These are phyloP conservation scores for Calidris pugnax DNA, from an alignment of 2,113 vertebrate genomes.

Conservation along the genomic window DNA sequence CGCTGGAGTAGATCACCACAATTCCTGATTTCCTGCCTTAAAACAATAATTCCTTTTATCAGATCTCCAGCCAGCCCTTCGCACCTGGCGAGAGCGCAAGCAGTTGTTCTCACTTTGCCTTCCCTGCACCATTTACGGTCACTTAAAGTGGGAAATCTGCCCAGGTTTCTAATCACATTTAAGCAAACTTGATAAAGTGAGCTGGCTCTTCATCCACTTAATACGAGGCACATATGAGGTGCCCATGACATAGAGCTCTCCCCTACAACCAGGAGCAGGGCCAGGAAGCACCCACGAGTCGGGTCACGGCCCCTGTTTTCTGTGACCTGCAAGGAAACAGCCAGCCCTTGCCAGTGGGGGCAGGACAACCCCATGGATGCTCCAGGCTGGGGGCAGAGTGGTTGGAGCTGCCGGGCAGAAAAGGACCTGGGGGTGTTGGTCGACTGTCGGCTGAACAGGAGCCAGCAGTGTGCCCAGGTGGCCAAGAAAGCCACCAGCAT, in stretches of 20 bases:
- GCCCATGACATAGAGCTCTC: background rate
- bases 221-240: fast-evolving
- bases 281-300: fast-evolving
- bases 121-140: background rate
- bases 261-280: fast-evolving
- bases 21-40: background rate
- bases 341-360: background rate
- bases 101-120: background rate
- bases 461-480: too few species aligned
- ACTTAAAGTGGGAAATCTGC: background rate
- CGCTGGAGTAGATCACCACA: background rate
- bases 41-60: background rate
- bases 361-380: background rate
- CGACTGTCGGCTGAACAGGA: too few species aligned
- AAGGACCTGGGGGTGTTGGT: too few species aligned
- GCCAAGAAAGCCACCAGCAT: too few species aligned
- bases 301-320: background rate
- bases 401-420: too few species aligned
- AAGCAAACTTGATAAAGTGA: background rate
- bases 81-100: fast-evolving
- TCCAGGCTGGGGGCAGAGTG: too few species aligned
- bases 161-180: background rate
- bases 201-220: background rate
- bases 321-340: background rate
- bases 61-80: background rate